These are phyloP conservation scores for Penaeus vannamei DNA, from an alignment of 1,140 invertebrate genomes.

Conservation along the genomic window DNA sequence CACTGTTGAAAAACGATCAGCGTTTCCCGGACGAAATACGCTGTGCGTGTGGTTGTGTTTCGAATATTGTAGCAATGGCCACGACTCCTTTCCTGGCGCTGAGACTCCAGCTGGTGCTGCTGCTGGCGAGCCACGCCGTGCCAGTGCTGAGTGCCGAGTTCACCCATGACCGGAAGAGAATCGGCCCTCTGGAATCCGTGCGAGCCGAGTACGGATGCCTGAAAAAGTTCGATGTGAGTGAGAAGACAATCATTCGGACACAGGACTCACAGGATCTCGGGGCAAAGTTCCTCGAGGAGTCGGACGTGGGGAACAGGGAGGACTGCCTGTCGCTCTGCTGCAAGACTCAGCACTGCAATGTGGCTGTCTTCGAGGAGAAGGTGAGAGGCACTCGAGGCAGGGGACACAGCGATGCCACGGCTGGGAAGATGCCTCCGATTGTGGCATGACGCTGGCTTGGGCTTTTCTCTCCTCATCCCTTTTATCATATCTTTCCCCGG, in stretches of 20 bases:
- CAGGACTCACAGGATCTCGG: constrained; percentile 89
- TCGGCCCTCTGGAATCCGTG: constrained; percentile 59
- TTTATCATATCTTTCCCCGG: too few species aligned
- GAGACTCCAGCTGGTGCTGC: not conserved
- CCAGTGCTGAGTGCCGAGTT: constrained; percentile 28
- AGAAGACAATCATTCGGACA: constrained; percentile 91
- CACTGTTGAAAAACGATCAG: constrained; percentile 39
- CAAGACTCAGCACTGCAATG: constrained; percentile 87
- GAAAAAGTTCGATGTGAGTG: constrained; percentile 87
- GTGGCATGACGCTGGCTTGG: too few species aligned
- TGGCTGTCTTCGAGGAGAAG: constrained; percentile 94
- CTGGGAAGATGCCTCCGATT: too few species aligned
- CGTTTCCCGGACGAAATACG: too few species aligned
- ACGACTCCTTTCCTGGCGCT: not conserved
- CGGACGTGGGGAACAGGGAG: constrained; percentile 81
- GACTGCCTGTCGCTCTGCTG: constrained; percentile 91
- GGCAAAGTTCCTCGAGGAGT: constrained; percentile 89
- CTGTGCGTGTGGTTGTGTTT: constrained; percentile 19
- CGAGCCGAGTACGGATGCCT: constrained; percentile 70
- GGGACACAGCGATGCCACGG: too few species aligned
- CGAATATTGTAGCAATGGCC: constrained; percentile 22
- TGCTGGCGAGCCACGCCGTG: not conserved
- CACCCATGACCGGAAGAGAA: constrained; percentile 65
- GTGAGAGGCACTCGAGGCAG: constrained; percentile 72
- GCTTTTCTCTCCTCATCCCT: too few species aligned